Conservation (phyloP, 35 echinoderm and acorn worm genomes). For the Acanthaster planci region DNA sequence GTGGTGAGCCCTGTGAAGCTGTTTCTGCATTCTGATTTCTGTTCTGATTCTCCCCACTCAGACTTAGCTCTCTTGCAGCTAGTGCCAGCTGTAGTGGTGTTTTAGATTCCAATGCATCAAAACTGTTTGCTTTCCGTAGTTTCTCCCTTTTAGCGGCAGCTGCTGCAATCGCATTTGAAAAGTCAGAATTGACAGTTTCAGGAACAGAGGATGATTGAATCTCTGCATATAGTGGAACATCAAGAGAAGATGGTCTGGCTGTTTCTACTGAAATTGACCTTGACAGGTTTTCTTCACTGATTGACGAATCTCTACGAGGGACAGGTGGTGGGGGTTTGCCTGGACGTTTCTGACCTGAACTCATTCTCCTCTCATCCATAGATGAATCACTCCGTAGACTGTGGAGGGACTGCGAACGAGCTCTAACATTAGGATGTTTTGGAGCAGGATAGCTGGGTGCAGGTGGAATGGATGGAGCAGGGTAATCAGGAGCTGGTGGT, state of each 20-base stretch:
- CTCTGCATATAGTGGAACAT: constrained; percentile 21
- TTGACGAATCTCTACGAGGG: background rate
- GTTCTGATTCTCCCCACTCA: constrained; percentile 54
- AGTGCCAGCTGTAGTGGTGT: constrained; percentile 78
- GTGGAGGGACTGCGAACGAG: constrained; percentile 23
- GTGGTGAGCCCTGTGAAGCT: constrained; percentile 39
- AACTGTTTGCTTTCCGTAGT: constrained; percentile 9
- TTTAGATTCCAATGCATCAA: background rate
- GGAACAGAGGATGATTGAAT: background rate
- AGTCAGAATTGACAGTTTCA: background rate
- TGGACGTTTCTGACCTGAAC: constrained; percentile 10
- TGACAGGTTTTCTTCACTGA: constrained; percentile 24
- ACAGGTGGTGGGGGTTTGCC: constrained; percentile 13
- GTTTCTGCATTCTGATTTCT: constrained; percentile 75
- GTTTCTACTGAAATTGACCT: background rate
- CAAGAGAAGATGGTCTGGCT: background rate
- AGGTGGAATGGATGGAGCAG: constrained; percentile 19
- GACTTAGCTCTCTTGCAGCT: constrained; percentile 50
- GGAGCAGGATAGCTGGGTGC: constrained; percentile 2
- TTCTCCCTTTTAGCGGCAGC: constrained; percentile 64
- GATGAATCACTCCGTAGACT: background rate
- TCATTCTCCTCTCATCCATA: background rate
- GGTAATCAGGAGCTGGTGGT: constrained; percentile 20
- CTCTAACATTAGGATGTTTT: background rate
- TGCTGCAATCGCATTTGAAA: constrained; percentile 60